phyloP scores from a whole-genome alignment of 2,797 vertebrate species.

The Micropoecilia bifurca region DNA sequence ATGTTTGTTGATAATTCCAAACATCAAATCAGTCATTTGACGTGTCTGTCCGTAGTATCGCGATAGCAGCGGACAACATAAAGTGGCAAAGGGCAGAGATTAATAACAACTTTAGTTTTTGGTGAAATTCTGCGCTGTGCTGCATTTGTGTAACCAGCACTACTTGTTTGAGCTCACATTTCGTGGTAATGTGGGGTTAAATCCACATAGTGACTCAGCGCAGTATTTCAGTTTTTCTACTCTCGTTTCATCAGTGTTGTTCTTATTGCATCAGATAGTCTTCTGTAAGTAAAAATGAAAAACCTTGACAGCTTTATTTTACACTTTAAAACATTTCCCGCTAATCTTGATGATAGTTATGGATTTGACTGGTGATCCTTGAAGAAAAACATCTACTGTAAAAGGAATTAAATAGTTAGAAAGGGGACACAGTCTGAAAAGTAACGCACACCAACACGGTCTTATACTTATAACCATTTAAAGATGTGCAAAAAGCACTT shows the following conservation, averaged over 20 bases:
- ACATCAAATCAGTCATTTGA: not conserved
- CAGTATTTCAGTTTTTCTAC: slow-evolving; percentile 35
- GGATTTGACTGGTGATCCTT: not conserved
- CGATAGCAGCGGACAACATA: not conserved
- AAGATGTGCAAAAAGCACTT: not conserved
- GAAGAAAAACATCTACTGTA: not conserved
- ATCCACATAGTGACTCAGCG: not conserved
- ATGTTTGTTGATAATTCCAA: slow-evolving; percentile 34
- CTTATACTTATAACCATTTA: not conserved
- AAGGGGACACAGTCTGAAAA: not conserved
- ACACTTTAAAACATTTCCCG: not conserved
- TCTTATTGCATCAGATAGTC: slow-evolving; percentile 31
- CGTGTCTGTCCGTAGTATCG: not conserved
- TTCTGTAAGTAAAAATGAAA: not conserved
- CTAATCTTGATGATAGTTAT: not conserved
- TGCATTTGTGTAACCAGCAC: not conserved
- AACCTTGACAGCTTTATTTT: not conserved
- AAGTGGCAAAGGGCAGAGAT: not conserved
- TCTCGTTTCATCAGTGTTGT: slow-evolving; percentile 50
- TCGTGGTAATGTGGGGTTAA: not conserved
- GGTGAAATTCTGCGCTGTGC: not conserved
- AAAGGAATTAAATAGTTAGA: not conserved
- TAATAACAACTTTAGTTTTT: not conserved
- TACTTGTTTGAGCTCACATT: not conserved
- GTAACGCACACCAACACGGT: not conserved